Percentiles rank a stretch among this genome's conserved stretches.
Evolutionary conservation across 2,888 invertebrate species (phyloP).

Genomic region (Drosophila melanocephala): DNA sequence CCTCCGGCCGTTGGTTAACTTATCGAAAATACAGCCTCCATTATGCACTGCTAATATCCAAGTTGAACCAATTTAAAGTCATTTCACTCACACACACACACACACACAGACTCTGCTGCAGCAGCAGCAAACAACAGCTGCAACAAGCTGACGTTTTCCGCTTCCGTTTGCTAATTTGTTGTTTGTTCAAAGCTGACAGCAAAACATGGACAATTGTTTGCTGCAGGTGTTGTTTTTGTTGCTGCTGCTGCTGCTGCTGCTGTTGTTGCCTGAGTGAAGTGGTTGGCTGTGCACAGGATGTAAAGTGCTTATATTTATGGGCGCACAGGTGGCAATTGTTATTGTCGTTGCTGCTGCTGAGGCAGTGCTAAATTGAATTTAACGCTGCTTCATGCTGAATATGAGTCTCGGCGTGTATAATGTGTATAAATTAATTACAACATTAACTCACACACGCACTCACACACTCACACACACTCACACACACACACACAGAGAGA

Average conservation of each 20-base stretch:
- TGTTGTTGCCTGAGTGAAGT: constrained; percentile 9
- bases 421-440: constrained; percentile 1
- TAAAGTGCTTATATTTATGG: constrained; percentile 31
- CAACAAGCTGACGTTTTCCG: constrained; percentile 67
- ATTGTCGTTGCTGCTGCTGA: constrained; percentile 16
- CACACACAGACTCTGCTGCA: constrained; percentile 9
- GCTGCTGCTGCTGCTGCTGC: constrained; percentile 16
- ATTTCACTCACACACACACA: constrained; percentile 24
- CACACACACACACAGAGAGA: neutral
- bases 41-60: constrained; percentile 52
- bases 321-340: constrained; percentile 48
- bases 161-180: constrained; percentile 73
- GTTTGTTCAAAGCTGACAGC: constrained; percentile 31
- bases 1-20: constrained; percentile 28
- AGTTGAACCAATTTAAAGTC: constrained; percentile 37
- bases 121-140: constrained; percentile 28
- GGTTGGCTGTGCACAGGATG: constrained; percentile 21
- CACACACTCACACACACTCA: constrained; percentile 1
- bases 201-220: constrained; percentile 29
- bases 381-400: constrained; percentile 36
- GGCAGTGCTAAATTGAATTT: constrained; percentile 50
- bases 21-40: constrained; percentile 45
- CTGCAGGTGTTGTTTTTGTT: constrained; percentile 21
- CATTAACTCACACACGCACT: constrained; percentile 1
- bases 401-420: constrained; percentile 3